Conservation (phyloP, 2,113 vertebrate genomes). For the Diadophis punctatus region DNA sequence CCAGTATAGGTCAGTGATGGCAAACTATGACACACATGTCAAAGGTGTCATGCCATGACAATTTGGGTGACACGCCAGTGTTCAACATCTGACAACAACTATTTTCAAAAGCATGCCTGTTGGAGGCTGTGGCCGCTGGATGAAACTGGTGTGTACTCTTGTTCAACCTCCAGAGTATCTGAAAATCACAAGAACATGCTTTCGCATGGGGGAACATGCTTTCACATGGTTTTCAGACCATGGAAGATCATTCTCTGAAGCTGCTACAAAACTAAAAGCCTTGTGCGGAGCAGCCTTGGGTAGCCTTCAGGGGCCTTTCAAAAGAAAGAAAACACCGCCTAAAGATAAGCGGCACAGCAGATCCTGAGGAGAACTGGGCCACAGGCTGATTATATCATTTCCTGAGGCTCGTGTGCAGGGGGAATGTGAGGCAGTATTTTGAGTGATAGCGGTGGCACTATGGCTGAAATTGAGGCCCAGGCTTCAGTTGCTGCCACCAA, state of each 20-base stretch:
- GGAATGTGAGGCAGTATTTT: not conserved
- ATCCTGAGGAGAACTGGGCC: not conserved
- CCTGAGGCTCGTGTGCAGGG: not conserved
- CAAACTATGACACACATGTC: not conserved
- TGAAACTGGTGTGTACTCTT: not conserved
- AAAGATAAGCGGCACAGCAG: not conserved
- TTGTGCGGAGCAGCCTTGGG: not conserved
- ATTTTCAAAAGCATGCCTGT: not conserved
- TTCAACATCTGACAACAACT: not conserved
- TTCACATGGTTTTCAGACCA: not conserved
- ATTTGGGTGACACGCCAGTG: not conserved
- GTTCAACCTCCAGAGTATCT: not conserved
- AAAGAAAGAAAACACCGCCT: not conserved
- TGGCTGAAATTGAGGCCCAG: not conserved
- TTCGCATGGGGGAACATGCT: not conserved
- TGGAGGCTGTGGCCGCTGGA: not conserved
- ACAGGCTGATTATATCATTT: not conserved
- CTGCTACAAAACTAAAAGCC: not conserved
- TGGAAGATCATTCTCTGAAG: not conserved
- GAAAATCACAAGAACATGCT: not conserved
- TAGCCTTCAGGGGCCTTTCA: not conserved
- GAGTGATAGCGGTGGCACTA: not conserved
- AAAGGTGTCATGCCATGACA: not conserved
- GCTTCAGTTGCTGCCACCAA: not conserved
- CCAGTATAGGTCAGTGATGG: not conserved